Evolutionary conservation across 2,888 invertebrate species (phyloP), one percentile per base, ranked within the genome.

Genomic region (Odontothrips loti): DNA sequence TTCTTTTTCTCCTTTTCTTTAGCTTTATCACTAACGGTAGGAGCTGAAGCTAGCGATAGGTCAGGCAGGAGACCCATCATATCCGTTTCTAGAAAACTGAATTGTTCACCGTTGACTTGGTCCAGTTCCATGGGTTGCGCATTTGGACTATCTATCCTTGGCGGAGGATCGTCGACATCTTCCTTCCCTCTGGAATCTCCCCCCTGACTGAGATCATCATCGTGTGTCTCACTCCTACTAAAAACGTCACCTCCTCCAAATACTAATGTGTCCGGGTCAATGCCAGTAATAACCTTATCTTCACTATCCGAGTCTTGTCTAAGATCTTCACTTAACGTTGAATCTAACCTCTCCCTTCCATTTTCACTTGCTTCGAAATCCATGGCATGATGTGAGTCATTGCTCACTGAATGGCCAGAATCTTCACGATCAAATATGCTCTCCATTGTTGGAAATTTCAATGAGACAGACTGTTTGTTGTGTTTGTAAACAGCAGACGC

Each of bases 1-100:
- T 92, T 93, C 81, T 90, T 90, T 85, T 93, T 94, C 85, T 92
- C 92, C 85, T 91, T 92, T 82, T 90, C 90, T 80, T 51, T 81
- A 75, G 63, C 80, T 81, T 29, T 80, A 83, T 84, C 79, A 84
- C 23, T n/a, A 9, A 27, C 27, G 8, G 68, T 23, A 12, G 68
- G 68, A 27, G 68, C 68, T 10, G 23, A 12, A 27, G 68, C 68
- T 27, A 75, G 27, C 12, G 68, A 75, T 27, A 75, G 23, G 27
- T 27, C 27, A 27, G 68, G 68, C 12, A 75, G 23, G n/a, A 75
- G 27, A 12, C 68, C 68, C 68, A 75, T 75, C 68, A 75, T 75
- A 27, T 75, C 68, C 12, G 68, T 75, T 27, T 75, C 68, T 27
- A 75, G 12, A 75, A 75, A 75, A 75, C 68, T 75, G 12, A 75